These are phyloP conservation scores for Anthoscopus minutus DNA, from an alignment of 2,113 vertebrate genomes.

Conservation along the genomic window DNA sequence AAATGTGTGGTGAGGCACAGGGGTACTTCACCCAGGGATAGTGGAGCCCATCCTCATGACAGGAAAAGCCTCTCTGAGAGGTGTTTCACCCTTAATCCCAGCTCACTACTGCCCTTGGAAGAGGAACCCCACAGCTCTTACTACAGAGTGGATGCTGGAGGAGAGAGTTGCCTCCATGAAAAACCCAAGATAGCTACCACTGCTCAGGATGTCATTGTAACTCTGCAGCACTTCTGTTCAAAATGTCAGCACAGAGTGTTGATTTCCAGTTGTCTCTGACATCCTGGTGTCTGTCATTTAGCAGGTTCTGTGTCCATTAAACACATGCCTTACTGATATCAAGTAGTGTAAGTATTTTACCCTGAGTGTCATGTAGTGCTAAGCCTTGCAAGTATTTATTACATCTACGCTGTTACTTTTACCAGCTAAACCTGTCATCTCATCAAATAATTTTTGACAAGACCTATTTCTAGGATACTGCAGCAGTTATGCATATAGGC, in stretches of 20 bases:
- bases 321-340: background rate
- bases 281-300: background rate
- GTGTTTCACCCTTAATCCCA: background rate
- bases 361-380: conserved; percentile 12
- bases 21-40: background rate
- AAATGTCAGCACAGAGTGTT: background rate
- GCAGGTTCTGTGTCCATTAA: background rate
- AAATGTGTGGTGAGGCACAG: background rate
- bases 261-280: background rate
- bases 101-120: background rate
- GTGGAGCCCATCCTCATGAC: background rate
- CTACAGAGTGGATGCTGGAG: background rate
- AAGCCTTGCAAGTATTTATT: conserved; percentile 45
- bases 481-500: conserved; percentile 40
- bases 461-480: conserved; percentile 47
- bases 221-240: background rate
- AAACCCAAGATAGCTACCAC: background rate
- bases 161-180: accelerated
- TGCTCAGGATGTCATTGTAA: background rate
- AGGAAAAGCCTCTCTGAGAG: background rate
- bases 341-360: conserved; percentile 1
- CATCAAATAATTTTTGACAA: conserved; percentile 46
- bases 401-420: background rate
- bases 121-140: background rate
- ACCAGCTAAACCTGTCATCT: conserved; percentile 49